These are phyloP conservation scores for Centropristis striata DNA, from an alignment of 2,113 vertebrate genomes.

Conservation along the genomic window DNA sequence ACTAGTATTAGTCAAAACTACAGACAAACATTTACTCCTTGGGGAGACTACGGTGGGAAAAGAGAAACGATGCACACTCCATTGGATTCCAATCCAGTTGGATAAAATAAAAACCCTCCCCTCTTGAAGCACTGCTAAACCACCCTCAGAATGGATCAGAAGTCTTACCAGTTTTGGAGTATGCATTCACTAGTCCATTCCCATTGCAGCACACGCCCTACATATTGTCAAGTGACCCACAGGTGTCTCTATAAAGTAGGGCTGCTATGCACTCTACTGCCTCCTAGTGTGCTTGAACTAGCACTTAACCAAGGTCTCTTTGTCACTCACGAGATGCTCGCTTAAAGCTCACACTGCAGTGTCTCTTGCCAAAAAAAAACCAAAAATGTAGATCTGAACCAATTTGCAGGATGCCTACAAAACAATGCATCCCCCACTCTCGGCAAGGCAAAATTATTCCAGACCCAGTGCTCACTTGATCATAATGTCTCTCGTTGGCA, in stretches of 20 bases:
- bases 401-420: conserved; percentile 72
- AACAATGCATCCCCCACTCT: conserved; percentile 86
- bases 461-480: conserved; percentile 97
- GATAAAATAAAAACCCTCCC: conserved; percentile 64
- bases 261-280: conserved; percentile 90
- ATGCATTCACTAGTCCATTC: conserved; percentile 92
- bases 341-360: conserved; percentile 90
- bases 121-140: conserved; percentile 11
- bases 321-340: conserved; percentile 86
- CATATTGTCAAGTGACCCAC: conserved; percentile 93
- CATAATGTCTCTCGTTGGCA: conserved; percentile 98
- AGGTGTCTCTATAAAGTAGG: conserved; percentile 90
- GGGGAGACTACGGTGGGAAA: conserved; percentile 88
- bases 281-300: conserved; percentile 90
- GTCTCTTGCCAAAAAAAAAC: conserved; percentile 91
- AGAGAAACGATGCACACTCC: conserved; percentile 89
- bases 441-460: conserved; percentile 93
- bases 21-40: conserved; percentile 54
- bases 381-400: conserved; percentile 83
- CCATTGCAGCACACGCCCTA: conserved; percentile 90
- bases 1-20: conserved; percentile 83
- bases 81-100: conserved; percentile 67
- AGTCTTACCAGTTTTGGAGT: conserved; percentile 89
- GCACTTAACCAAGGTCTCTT: conserved; percentile 88
- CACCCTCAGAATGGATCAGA: conserved; percentile 69